Percentiles rank a stretch among this genome's conserved stretches.
Conservation (phyloP, 2,113 vertebrate species). For the Takifugu flavidus region DNA sequence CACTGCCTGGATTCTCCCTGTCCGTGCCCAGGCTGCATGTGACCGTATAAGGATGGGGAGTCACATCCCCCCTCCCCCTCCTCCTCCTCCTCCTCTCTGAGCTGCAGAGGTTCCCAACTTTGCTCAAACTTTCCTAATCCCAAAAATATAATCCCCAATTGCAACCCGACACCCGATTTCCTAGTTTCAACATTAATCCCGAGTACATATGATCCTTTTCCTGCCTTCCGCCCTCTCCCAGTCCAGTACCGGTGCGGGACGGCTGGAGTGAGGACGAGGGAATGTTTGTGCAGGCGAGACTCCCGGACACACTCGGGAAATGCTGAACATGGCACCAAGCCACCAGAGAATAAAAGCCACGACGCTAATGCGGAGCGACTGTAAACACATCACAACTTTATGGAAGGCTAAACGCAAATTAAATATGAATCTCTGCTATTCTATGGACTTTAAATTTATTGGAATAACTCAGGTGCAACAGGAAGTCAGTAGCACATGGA, state of each 20-base stretch:
- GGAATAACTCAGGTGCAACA: no score
- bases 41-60: conserved; percentile 76
- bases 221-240: conserved; percentile 1
- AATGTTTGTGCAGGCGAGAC: conserved; percentile 29
- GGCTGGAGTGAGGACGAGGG: conserved; percentile 11
- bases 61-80: conserved; percentile 29
- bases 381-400: not conserved
- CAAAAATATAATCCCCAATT: no score
- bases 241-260: not conserved
- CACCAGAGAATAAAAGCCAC: conserved; percentile 36
- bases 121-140: conserved; percentile 4
- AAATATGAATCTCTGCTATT: no score
- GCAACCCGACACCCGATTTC: no score
- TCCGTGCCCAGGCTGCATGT: conserved; percentile 64
- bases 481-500: no score
- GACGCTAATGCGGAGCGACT: conserved; percentile 22
- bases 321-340: conserved; percentile 50
- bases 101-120: conserved; percentile 13
- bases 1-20: conserved; percentile 46
- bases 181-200: not conserved
- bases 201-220: not conserved
- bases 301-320: conserved; percentile 52
- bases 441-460: no score
- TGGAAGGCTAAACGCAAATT: no score
- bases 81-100: conserved; percentile 22